A percentile compares a stretch with the other conserved stretches of the same genome.
Conservation (phyloP, 1,140 invertebrate genomes). For the Bombus waltoni region DNA sequence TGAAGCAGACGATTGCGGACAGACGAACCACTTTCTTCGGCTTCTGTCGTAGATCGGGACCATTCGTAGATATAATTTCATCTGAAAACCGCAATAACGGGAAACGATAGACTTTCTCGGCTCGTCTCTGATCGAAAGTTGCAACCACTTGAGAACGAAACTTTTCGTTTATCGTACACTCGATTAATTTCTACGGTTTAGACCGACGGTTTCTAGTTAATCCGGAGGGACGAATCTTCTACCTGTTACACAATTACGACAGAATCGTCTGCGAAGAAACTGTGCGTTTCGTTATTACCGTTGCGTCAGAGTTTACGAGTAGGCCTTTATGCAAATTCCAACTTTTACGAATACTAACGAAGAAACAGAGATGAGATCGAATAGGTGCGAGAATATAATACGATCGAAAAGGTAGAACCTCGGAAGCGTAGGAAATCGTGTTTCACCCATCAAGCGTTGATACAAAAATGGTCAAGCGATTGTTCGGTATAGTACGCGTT, state of each 20-base stretch:
- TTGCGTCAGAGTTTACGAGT: background rate
- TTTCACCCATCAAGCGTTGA: no score
- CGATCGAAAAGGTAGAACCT: no score
- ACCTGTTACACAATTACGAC: background rate
- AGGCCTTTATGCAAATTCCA: background rate
- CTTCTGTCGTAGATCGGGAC: background rate
- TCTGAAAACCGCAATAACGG: constrained; percentile 30
- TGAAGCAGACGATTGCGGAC: constrained; percentile 5
- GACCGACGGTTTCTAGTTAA: background rate
- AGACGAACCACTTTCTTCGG: constrained; percentile 1
- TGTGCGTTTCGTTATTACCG: no score
- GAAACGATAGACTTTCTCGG: constrained; percentile 26
- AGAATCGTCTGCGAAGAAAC: background rate
- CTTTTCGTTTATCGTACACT: no score
- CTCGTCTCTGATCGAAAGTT: background rate
- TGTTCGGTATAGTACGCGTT: no score
- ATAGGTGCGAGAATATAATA: no score
- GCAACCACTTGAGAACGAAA: background rate
- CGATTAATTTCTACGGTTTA: background rate
- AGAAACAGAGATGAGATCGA: no score
- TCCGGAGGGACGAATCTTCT: background rate
- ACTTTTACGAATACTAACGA: background rate
- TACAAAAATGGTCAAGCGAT: no score
- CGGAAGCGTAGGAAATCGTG: no score
- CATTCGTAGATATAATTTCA: constrained; percentile 36